A percentile compares a stretch with the other conserved stretches of the same genome.
Evolutionary conservation across 2,113 vertebrate genomes (phyloP).

Genomic region (Polyodon spathula): DNA sequence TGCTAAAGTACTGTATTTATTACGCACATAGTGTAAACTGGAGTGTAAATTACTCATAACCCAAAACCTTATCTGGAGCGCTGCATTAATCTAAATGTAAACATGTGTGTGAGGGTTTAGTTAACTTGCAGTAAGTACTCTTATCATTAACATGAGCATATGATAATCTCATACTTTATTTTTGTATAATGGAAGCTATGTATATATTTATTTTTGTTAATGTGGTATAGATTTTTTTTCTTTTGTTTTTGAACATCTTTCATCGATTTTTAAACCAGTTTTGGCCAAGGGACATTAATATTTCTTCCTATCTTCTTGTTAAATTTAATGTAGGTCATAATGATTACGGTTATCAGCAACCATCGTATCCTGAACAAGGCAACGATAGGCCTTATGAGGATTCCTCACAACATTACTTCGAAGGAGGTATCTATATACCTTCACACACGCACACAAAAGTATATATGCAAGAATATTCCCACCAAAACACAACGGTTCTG

Average conservation of each 20-base stretch:
- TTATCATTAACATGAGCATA: no score
- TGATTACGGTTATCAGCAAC: slow-evolving; percentile 85
- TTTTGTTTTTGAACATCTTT: neutral
- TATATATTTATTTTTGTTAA: no score
- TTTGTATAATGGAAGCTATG: no score
- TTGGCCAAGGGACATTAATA: slow-evolving; percentile 74
- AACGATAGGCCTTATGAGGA: slow-evolving; percentile 85
- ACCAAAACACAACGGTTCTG: neutral
- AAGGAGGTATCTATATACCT: slow-evolving; percentile 85
- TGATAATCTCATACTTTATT: no score
- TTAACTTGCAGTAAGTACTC: no score
- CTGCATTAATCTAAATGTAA: no score
- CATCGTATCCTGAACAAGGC: slow-evolving; percentile 83
- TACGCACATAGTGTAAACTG: no score
- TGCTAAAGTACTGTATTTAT: no score
- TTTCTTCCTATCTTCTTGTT: slow-evolving; percentile 82
- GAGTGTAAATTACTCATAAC: no score
- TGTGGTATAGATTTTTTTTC: neutral
- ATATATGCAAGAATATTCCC: neutral
- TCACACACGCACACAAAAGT: slow-evolving; percentile 53
- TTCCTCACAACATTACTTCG: slow-evolving; percentile 82
- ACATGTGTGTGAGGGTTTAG: no score
- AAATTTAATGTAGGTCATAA: slow-evolving; percentile 84
- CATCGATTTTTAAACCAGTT: slow-evolving; percentile 25
- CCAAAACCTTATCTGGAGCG: no score